A percentile compares a stretch with the other conserved stretches of the same genome.
Conservation (phyloP, 2,888 invertebrate genomes). For the Eudasyphora cyanicolor region DNA sequence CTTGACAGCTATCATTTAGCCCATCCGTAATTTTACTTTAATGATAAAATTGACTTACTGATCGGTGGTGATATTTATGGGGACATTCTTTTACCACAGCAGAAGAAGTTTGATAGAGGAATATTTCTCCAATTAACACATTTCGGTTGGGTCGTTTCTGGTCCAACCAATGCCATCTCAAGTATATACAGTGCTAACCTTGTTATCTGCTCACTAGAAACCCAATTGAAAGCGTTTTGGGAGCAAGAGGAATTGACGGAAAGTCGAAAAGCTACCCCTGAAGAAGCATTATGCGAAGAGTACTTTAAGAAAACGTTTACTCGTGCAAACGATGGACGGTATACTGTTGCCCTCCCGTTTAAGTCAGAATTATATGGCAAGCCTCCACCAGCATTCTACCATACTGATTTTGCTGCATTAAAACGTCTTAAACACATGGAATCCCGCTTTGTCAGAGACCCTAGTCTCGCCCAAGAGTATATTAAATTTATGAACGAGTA, state of each 20-base stretch:
- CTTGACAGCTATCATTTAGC: conserved; percentile 4
- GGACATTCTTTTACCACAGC: conserved; percentile 42
- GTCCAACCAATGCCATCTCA: conserved; percentile 1
- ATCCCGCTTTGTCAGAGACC: background rate
- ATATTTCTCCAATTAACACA: conserved; percentile 46
- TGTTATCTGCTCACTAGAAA: background rate
- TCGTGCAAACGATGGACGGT: conserved; percentile 32
- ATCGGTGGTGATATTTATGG: no score
- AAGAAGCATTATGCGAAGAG: background rate
- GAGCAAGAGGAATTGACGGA: background rate
- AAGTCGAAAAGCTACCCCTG: background rate
- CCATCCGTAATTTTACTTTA: conserved; percentile 37
- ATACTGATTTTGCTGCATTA: conserved; percentile 47
- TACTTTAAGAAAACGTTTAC: conserved; percentile 36
- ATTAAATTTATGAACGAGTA: conserved; percentile 33
- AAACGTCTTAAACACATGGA: conserved; percentile 40
- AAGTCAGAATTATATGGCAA: background rate
- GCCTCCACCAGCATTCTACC: background rate
- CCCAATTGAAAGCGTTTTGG: background rate
- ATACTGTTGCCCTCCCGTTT: conserved; percentile 47
- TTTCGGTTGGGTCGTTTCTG: conserved; percentile 47
- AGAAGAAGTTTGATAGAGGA: conserved; percentile 32
- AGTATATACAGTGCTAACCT: background rate
- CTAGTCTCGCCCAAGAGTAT: background rate
- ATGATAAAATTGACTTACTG: conserved; percentile 40